A percentile compares a stretch with the other conserved stretches of the same genome.
These are phyloP conservation scores for Balearica regulorum DNA, from an alignment of 2,797 vertebrate genomes.

Conservation along the genomic window DNA sequence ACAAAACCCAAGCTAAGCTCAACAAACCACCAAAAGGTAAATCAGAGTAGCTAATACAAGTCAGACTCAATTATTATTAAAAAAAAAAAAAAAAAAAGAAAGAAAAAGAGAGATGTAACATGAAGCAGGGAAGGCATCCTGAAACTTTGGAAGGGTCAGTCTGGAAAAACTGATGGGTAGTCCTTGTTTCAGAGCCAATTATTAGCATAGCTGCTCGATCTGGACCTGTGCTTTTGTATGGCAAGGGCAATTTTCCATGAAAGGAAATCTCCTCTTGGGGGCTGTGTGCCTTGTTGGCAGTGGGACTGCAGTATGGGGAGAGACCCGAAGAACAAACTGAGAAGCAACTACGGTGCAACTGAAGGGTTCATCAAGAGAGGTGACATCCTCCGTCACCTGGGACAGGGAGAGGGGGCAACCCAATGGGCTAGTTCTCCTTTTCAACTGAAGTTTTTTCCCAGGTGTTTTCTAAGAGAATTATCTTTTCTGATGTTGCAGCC, in stretches of 20 bases:
- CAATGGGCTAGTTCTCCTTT: not conserved
- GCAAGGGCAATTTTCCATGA: not conserved
- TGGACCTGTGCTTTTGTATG: not conserved
- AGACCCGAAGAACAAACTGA: not conserved
- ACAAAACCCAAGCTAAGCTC: not conserved
- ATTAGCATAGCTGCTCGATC: not conserved
- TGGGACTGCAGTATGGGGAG: not conserved
- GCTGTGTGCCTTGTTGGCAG: not conserved
- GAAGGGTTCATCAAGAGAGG: not conserved
- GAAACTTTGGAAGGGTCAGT: not conserved
- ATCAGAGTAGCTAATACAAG: not conserved
- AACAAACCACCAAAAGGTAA: not conserved
- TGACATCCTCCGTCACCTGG: not conserved
- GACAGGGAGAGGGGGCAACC: accelerated
- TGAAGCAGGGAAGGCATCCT: not conserved
- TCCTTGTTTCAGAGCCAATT: not conserved
- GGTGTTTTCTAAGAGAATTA: not conserved
- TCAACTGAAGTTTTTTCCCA: not conserved
- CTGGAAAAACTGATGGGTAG: not conserved
- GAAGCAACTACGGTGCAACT: accelerated
- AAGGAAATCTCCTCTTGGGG: not conserved
- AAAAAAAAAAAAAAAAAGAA: not conserved
- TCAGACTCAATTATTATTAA: not conserved
- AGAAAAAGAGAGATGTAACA: not conserved
- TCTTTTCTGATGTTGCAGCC: not conserved